Percentiles rank a stretch among this genome's conserved stretches.
phyloP scores from a whole-genome alignment of 2,888 invertebrate species.

The Epirrhoe tristata region DNA sequence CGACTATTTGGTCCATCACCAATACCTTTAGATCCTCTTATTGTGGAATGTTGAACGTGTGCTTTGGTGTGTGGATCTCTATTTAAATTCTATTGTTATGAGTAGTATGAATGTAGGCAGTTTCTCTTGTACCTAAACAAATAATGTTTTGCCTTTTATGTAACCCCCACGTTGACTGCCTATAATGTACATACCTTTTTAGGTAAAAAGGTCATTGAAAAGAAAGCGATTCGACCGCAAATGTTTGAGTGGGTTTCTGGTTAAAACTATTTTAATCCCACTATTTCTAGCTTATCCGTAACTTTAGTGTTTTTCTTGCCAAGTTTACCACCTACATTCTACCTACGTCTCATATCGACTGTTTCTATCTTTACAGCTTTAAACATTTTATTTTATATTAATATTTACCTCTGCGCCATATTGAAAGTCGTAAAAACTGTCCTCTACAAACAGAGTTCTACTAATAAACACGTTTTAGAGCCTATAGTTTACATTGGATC shows the following conservation, averaged over 20 bases:
- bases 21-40: not conserved
- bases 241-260: constrained; percentile 8
- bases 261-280: constrained; percentile 17
- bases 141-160: not conserved
- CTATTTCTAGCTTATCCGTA: constrained; percentile 17
- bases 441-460: constrained; percentile 43
- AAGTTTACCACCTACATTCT: constrained; percentile 13
- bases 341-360: constrained; percentile 27
- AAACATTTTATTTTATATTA: constrained; percentile 33
- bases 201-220: not conserved
- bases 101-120: not conserved
- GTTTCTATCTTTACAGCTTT: constrained; percentile 24
- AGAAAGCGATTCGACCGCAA: not conserved
- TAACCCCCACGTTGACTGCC: not conserved
- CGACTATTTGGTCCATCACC: not conserved
- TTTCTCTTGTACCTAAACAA: not conserved
- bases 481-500: constrained; percentile 10
- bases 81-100: not conserved
- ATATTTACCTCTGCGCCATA: constrained; percentile 42
- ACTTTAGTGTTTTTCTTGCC: constrained; percentile 34
- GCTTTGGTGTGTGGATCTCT: not conserved
- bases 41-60: not conserved
- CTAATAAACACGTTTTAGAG: constrained; percentile 38
- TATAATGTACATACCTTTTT: not conserved
- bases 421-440: constrained; percentile 46